Evolutionary conservation across 2,113 vertebrate species (phyloP).

Genomic region (Hydrochoerus hydrochaeris): DNA sequence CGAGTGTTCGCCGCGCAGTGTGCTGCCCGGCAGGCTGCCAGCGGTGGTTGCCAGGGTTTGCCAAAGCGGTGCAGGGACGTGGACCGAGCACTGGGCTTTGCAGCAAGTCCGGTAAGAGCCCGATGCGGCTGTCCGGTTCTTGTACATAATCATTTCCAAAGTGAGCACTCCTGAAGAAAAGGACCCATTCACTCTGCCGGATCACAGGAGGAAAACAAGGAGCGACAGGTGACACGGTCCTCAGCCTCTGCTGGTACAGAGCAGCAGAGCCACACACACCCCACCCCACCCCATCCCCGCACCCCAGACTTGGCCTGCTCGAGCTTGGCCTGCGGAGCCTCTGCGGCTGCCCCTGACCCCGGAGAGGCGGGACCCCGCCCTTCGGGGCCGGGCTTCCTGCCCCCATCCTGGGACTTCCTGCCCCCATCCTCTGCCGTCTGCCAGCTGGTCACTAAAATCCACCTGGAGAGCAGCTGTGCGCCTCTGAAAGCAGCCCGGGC

Average conservation of each 20-base stretch:
- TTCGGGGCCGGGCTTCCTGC: neutral
- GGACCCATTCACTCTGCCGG: neutral
- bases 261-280: too few relatives aligned
- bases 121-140: too few relatives aligned
- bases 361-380: neutral
- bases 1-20: accelerated
- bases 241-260: accelerated
- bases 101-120: neutral
- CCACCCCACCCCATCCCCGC: too few relatives aligned
- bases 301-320: neutral
- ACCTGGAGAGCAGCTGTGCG: neutral
- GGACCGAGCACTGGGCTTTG: accelerated
- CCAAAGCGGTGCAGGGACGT: neutral
- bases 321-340: accelerated
- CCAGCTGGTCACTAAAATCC: neutral
- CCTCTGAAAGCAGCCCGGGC: accelerated
- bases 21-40: accelerated
- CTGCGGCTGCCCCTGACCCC: accelerated
- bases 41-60: neutral
- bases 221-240: accelerated
- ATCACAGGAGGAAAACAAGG: too few relatives aligned
- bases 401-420: neutral
- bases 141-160: neutral
- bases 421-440: accelerated
- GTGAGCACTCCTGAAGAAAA: too few relatives aligned